These are phyloP conservation scores for Propithecus perrieri DNA, from an alignment of 2,797 vertebrate genomes.

Conservation along the genomic window DNA sequence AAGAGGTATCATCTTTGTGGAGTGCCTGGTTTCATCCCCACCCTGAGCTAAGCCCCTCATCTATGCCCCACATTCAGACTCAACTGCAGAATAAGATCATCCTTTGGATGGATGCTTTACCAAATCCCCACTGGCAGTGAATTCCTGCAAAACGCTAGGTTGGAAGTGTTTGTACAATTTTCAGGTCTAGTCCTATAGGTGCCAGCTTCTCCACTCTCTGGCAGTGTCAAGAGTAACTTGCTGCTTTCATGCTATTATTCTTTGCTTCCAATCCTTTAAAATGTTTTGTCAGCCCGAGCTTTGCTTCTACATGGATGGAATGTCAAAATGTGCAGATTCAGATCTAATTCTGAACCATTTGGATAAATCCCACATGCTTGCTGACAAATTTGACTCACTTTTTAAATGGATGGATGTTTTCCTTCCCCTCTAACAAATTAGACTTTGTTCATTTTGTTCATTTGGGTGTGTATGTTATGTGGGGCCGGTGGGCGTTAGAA, in stretches of 20 bases:
- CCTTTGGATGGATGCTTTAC: not conserved
- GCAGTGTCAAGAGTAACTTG: not conserved
- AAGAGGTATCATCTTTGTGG: not conserved
- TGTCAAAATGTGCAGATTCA: constrained; percentile 36
- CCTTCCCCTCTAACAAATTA: constrained; percentile 38
- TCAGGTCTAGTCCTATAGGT: not conserved
- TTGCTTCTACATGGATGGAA: not conserved
- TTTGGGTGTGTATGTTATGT: constrained; percentile 31
- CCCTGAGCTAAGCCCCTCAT: not conserved
- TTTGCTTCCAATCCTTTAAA: constrained; percentile 36
- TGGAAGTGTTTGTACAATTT: not conserved
- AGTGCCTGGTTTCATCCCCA: not conserved
- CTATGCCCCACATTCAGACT: not conserved
- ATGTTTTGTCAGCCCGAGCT: not conserved
- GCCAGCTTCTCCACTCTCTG: not conserved
- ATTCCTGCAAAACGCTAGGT: not conserved
- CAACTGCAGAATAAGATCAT: not conserved
- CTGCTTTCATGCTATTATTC: not conserved
- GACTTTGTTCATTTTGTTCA: constrained; percentile 57
- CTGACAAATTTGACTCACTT: constrained; percentile 44
- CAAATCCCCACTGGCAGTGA: not conserved
- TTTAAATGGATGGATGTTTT: constrained; percentile 45
- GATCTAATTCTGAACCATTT: constrained; percentile 38
- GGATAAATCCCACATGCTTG: not conserved
- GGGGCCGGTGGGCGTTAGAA: constrained; percentile 10